Base-by-base conservation (phyloP, 1,140 invertebrate species). In the Apis laboriosa region DNA sequence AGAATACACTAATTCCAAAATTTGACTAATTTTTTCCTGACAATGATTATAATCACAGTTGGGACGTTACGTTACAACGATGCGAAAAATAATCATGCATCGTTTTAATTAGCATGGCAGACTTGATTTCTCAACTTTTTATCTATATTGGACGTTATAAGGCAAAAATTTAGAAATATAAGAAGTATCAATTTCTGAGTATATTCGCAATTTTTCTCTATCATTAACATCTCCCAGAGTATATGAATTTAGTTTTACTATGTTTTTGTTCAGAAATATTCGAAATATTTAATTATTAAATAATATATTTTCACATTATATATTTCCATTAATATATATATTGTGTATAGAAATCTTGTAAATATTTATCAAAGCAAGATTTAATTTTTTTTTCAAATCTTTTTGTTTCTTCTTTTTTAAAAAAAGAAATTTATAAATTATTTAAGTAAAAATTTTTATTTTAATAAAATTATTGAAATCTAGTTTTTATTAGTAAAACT, bases 51-150 rank as follows among this genome's bases (percentile, higher is more conserved):
- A 51, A 82, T 82, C 80, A 82, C 80, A 77, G 80, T 53, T 77
- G 55, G 80, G 74, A 82, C 80, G 80, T 82, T 82, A 60, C n/a
- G 80, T 82, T 81, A 81, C 61, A 81, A 68, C 80, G 66, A 60
- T 68, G 64, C 55, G 43, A 34, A 58, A 67, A 67, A 21, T 28
- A 9, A 66, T 55, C 17, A 2, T 49, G 53, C 72, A 75, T 56
- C 61, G 13, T 56, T 34, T 76, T 24, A 28, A 58, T 75, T 73
- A 61, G 5, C 58, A 43, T 28, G 70, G 43, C 60, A 61, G 43
- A 80, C 43, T 67, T 67, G 53, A 77, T 82, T 82, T 53, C 51
- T 76, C 61, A 8, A 61, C 9, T 68, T 34, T 64, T 68, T 56
- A 60, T 51, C 60, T n/a, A 51, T 34, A 73, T 43, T 82, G 64